These are phyloP conservation scores for Andricus quercusramuli DNA, from an alignment of 2,888 invertebrate genomes.

Conservation along the genomic window DNA sequence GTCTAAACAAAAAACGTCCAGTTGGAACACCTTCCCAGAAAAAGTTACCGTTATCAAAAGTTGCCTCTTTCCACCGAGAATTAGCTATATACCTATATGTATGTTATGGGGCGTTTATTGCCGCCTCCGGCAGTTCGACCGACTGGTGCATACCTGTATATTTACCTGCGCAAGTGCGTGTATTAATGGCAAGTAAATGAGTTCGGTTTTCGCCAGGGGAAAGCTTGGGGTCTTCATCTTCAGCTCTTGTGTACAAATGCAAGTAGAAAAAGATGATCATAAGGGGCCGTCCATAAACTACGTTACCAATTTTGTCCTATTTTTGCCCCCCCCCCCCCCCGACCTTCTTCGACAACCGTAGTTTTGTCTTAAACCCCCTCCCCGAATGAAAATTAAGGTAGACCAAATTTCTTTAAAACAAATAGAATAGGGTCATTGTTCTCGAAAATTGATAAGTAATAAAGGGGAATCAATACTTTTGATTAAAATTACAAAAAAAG, in stretches of 20 bases:
- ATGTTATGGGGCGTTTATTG: conserved; percentile 32
- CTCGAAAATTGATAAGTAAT: too few species aligned
- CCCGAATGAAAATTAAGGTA: too few species aligned
- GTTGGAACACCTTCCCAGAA: not conserved
- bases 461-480: too few species aligned
- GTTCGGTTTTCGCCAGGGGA: conserved; percentile 15
- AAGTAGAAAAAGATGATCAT: conserved; percentile 21
- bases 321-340: too few species aligned
- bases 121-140: conserved; percentile 20
- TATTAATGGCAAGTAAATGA: conserved; percentile 36
- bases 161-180: conserved; percentile 9
- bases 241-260: conserved; percentile 11
- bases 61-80: too few species aligned
- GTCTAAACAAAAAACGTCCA: too few species aligned
- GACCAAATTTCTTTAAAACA: too few species aligned
- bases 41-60: conserved; percentile 4
- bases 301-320: too few species aligned
- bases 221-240: not conserved
- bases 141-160: not conserved
- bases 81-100: not conserved
- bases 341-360: too few species aligned
- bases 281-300: not conserved
- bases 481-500: too few species aligned
- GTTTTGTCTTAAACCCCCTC: too few species aligned
- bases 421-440: too few species aligned